These are phyloP conservation scores for Parnassius orleans DNA, from an alignment of 2,888 invertebrate species.

Conservation along the genomic window DNA sequence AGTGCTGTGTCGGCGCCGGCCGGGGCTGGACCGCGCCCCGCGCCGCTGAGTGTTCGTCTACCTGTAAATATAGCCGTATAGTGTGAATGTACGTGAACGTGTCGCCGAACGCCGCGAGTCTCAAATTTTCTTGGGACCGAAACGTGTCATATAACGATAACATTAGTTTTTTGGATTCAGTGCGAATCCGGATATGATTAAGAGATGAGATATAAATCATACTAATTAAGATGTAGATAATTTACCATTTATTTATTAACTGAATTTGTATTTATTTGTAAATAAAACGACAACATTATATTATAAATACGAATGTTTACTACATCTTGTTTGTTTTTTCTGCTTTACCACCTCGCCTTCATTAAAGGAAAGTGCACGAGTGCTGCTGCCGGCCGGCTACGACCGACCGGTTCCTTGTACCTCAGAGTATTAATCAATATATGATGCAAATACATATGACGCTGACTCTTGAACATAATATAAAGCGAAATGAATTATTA, in stretches of 20 bases:
- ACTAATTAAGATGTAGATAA: slow-evolving; percentile 81
- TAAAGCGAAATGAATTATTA: slow-evolving; percentile 1
- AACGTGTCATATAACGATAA: slow-evolving; percentile 79
- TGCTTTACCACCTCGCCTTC: slow-evolving; percentile 34
- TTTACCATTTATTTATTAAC: slow-evolving; percentile 82
- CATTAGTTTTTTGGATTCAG: slow-evolving; percentile 79
- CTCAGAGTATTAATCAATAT: slow-evolving; percentile 5
- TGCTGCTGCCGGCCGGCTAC: slow-evolving; percentile 16
- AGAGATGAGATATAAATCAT: slow-evolving; percentile 80
- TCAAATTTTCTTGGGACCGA: slow-evolving; percentile 80
- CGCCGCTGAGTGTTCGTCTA: slow-evolving; percentile 52
- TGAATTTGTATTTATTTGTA: slow-evolving; percentile 82
- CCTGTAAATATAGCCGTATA: slow-evolving; percentile 80
- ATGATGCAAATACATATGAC: not conserved
- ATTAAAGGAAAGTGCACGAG: slow-evolving; percentile 9
- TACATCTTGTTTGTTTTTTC: slow-evolving; percentile 76
- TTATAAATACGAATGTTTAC: slow-evolving; percentile 82
- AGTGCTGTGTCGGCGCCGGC: slow-evolving; percentile 43
- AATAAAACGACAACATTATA: slow-evolving; percentile 80
- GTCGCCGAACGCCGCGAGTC: slow-evolving; percentile 80
- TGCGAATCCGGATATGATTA: slow-evolving; percentile 76
- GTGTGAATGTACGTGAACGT: slow-evolving; percentile 81
- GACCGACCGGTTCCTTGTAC: slow-evolving; percentile 17
- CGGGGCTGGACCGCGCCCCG: slow-evolving; percentile 53
- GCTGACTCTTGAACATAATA: not conserved